A percentile compares a stretch with the other conserved stretches of the same genome.
Conservation (phyloP, 2,113 vertebrate genomes). For the Poecile atricapillus region DNA sequence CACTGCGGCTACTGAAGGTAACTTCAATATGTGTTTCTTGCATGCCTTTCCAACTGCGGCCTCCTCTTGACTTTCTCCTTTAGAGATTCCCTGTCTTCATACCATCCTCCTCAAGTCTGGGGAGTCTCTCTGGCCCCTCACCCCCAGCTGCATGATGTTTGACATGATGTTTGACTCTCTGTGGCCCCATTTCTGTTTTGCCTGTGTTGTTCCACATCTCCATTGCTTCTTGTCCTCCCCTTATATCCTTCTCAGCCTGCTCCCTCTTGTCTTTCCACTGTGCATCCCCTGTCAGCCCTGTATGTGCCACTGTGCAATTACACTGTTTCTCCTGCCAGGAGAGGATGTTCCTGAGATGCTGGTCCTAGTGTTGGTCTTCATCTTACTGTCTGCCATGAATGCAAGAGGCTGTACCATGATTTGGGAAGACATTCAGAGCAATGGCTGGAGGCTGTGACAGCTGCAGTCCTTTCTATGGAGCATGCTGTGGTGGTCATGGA, state of each 20-base stretch:
- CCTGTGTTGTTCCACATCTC: background rate
- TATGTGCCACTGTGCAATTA: accelerated
- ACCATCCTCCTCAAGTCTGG: background rate
- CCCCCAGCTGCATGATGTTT: background rate
- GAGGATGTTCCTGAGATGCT: background rate
- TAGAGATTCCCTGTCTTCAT: background rate
- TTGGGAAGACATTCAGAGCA: background rate
- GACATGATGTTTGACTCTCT: background rate
- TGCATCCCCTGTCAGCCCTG: background rate
- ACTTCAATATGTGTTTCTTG: background rate
- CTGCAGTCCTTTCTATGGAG: background rate
- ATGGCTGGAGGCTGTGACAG: background rate
- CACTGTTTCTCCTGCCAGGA: background rate
- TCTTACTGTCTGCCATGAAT: background rate
- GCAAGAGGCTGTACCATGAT: background rate
- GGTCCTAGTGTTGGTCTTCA: background rate
- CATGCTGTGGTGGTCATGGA: background rate
- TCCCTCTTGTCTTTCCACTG: background rate
- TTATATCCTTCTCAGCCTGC: background rate
- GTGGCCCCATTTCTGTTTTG: background rate
- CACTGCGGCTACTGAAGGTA: background rate
- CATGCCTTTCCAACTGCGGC: background rate
- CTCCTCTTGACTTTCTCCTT: background rate
- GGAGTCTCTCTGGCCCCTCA: background rate
- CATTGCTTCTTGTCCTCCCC: background rate